Percentiles rank a stretch among this genome's conserved stretches.
These are phyloP conservation scores for Cosmia trapezina DNA, from an alignment of 2,888 invertebrate genomes.

Conservation along the genomic window DNA sequence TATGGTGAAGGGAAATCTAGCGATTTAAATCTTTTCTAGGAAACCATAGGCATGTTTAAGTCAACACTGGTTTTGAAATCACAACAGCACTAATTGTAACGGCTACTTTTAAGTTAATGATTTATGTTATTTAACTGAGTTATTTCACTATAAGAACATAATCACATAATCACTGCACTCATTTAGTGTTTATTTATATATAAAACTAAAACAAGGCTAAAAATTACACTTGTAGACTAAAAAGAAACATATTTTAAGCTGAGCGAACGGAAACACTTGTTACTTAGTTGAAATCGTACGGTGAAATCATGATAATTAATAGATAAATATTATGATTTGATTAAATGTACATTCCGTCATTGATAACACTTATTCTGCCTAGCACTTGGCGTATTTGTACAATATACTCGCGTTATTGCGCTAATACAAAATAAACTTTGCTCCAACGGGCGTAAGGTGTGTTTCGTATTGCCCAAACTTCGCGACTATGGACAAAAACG, in stretches of 20 bases:
- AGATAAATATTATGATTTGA: neutral
- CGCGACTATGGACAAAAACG: too few species aligned
- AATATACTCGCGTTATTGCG: neutral
- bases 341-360: slow-evolving; percentile 1
- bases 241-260: neutral
- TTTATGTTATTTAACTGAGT: neutral
- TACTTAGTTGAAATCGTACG: neutral
- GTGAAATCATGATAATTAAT: neutral
- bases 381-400: neutral
- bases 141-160: neutral
- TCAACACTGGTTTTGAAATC: neutral
- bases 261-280: neutral
- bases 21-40: too few species aligned
- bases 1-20: too few species aligned
- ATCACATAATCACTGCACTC: neutral
- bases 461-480: neutral
- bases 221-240: neutral
- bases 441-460: too few species aligned
- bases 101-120: neutral
- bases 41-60: neutral
- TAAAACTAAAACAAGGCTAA: neutral
- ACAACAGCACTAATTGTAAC: neutral
- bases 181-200: neutral
- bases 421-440: neutral
- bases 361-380: neutral